phyloP scores from a whole-genome alignment of 2,797 vertebrate species.

The Pteronotus mesoamericanus region DNA sequence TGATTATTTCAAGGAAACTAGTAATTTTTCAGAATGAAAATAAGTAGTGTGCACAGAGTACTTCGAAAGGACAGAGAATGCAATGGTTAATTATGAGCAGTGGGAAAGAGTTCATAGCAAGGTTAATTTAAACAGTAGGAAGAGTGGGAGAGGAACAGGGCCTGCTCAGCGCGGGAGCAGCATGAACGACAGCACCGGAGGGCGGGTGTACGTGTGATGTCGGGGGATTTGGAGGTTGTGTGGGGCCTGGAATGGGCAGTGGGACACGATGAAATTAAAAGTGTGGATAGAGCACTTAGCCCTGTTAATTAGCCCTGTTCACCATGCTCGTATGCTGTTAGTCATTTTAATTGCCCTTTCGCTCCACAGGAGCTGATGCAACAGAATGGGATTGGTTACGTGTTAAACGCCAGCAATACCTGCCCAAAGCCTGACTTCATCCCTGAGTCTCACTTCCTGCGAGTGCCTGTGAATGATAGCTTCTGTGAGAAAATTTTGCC shows the following conservation, averaged over 20 bases:
- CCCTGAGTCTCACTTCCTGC: constrained; percentile 92
- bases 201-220: rapidly evolving
- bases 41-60: background rate
- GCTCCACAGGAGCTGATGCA: constrained; percentile 92
- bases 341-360: background rate
- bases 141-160: background rate
- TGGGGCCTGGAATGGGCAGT: too few relatives aligned
- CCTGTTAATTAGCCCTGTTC: background rate
- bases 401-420: constrained; percentile 95
- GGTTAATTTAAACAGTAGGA: background rate
- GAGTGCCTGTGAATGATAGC: constrained; percentile 96
- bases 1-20: constrained; percentile 3
- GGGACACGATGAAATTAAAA: background rate
- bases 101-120: background rate
- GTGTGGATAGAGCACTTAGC: background rate
- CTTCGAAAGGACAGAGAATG: background rate
- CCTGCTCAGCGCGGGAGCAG: background rate
- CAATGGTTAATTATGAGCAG: background rate
- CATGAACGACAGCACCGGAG: too few relatives aligned
- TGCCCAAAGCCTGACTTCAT: constrained; percentile 98
- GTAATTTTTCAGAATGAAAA: too few relatives aligned
- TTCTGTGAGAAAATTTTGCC: constrained; percentile 98
- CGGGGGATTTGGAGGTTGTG: background rate
- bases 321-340: background rate
- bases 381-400: constrained; percentile 92